These are phyloP conservation scores for Turdus rufiventris DNA, from an alignment of 2,113 vertebrate genomes.

Conservation along the genomic window DNA sequence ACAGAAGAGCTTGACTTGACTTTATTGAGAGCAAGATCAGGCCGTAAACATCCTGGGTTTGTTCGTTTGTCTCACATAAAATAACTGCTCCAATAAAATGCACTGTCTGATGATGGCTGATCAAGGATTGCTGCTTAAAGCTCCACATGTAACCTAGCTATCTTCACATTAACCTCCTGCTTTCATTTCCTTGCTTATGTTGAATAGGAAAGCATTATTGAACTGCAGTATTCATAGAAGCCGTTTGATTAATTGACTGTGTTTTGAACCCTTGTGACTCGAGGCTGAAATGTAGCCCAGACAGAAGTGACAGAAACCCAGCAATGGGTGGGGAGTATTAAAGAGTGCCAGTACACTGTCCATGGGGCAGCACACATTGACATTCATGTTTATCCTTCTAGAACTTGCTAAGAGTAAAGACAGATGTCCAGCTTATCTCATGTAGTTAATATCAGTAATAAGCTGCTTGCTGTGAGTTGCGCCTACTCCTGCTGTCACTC, in stretches of 20 bases:
- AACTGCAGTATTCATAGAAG: constrained; percentile 14
- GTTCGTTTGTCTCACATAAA: constrained; percentile 20
- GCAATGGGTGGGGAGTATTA: background rate
- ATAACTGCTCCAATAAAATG: background rate
- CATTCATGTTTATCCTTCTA: constrained; percentile 23
- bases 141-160: background rate
- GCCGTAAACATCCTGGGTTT: constrained; percentile 3
- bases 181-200: constrained; percentile 22
- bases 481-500: constrained; percentile 34
- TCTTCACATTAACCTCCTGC: background rate
- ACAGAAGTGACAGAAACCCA: constrained; percentile 28
- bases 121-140: background rate
- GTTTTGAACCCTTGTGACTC: constrained; percentile 25
- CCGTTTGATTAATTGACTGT: constrained; percentile 32
- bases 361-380: background rate
- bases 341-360: background rate
- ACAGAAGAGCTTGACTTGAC: background rate
- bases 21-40: constrained; percentile 25
- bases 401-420: constrained; percentile 35
- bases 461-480: background rate
- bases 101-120: background rate
- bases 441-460: constrained; percentile 33
- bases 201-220: constrained; percentile 6
- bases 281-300: constrained; percentile 16
- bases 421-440: constrained; percentile 40